Evolutionary conservation across 2,797 vertebrate species (phyloP).

Genomic region (Sebastes steindachneri): DNA sequence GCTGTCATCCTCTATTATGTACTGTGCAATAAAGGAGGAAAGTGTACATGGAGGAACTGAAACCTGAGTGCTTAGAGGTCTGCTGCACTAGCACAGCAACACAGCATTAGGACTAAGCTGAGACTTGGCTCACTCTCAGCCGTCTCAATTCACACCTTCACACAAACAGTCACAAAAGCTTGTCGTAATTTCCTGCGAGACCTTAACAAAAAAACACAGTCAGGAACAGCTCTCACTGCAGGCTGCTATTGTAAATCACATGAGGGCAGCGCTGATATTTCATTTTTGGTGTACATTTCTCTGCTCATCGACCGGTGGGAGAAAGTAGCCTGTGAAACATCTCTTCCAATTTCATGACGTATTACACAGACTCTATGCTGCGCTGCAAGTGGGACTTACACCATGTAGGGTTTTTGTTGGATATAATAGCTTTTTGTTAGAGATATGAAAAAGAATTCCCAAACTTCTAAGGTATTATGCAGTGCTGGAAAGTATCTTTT

Average conservation of each 20-base stretch:
- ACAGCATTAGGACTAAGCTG: conserved; percentile 10
- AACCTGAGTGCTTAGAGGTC: conserved; percentile 26
- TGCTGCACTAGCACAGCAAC: conserved; percentile 2
- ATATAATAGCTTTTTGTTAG: conserved; percentile 40
- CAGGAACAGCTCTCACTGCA: conserved; percentile 47
- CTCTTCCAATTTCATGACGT: conserved; percentile 54
- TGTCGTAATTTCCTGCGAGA: conserved; percentile 75
- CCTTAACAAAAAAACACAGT: conserved; percentile 27
- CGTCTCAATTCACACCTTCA: conserved; percentile 54
- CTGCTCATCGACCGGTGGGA: conserved; percentile 63
- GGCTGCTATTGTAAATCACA: conserved; percentile 64
- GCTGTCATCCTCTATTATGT: conserved; percentile 54
- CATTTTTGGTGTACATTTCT: conserved; percentile 68
- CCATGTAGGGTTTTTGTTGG: conserved; percentile 27
- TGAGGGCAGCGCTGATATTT: conserved; percentile 62
- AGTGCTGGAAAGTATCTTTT: background rate
- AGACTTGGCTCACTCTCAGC: conserved; percentile 30
- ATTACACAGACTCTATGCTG: conserved; percentile 41
- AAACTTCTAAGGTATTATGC: background rate
- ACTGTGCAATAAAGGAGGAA: conserved; percentile 15
- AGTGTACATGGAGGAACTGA: conserved; percentile 11
- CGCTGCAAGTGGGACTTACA: conserved; percentile 25
- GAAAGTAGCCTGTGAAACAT: conserved; percentile 64
- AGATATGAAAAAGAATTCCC: conserved; percentile 1
- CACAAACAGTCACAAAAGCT: conserved; percentile 56